phyloP scores from a whole-genome alignment of 1,140 invertebrate genomes.

The Nasonia longicornis region DNA sequence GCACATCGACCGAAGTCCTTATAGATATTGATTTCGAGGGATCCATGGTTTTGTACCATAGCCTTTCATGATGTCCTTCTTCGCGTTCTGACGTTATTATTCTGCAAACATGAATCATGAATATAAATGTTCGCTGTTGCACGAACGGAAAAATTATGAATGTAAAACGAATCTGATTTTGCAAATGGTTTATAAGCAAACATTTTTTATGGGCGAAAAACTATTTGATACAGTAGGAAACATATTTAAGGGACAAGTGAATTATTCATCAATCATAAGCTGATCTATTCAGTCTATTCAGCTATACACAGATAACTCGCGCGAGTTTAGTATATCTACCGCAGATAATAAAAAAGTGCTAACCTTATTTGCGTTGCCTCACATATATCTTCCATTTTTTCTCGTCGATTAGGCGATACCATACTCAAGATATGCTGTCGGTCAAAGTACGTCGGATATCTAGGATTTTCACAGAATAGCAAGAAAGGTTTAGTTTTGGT shows the following conservation, averaged over 20 bases:
- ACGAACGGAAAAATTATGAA: too few relatives aligned
- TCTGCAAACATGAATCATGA: constrained; percentile 42
- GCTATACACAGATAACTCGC: too few relatives aligned
- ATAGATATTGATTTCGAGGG: constrained; percentile 47
- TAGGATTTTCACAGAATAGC: constrained; percentile 63
- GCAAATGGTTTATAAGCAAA: too few relatives aligned
- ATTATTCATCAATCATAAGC: too few relatives aligned
- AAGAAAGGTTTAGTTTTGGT: constrained; percentile 55
- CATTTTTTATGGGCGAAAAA: too few relatives aligned
- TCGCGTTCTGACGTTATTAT: constrained; percentile 51
- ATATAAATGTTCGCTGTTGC: too few relatives aligned
- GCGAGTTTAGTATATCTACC: too few relatives aligned
- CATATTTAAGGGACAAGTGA: too few relatives aligned
- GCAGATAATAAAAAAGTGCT: constrained; percentile 4
- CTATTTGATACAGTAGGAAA: too few relatives aligned
- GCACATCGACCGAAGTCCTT: constrained; percentile 45
- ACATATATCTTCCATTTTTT: constrained; percentile 62
- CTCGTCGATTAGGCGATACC: constrained; percentile 58
- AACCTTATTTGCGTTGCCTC: constrained; percentile 55
- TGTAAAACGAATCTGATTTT: too few relatives aligned
- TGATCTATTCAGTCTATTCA: too few relatives aligned
- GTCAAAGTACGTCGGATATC: constrained; percentile 53
- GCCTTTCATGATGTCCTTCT: constrained; percentile 51
- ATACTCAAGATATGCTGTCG: constrained; percentile 55
- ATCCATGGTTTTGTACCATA: constrained; percentile 54